Evolutionary conservation across 2,888 invertebrate genomes (phyloP), one percentile per base, ranked within the genome.

Genomic region (Poecilus cupreus): DNA sequence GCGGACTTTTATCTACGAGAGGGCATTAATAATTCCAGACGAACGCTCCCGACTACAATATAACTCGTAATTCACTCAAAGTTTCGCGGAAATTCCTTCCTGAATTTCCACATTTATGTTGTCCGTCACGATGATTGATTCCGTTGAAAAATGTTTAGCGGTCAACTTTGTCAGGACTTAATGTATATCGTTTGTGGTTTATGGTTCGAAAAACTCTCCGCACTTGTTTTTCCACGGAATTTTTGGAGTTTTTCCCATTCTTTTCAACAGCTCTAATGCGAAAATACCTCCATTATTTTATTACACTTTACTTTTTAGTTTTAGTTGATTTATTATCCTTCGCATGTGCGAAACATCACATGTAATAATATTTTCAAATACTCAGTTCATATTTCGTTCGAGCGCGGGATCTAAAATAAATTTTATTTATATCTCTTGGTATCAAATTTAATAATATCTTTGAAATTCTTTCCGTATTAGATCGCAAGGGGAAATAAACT

Each of bases 61-160:
- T 54, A 76, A 76, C 76, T 76, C 76, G 76, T 76, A 76, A 76
- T 76, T 76, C 76, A 76, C 76, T 54, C 54, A 76, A 54, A 75
- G 74, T 75, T 57, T 51, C 32, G 57, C 32, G 26, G 20, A 57
- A 75, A 76, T 76, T 76, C 76, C 76, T 76, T 76, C 57, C 76
- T 76, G 76, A 76, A 76, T 76, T 76, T 76, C 76, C 76, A 76
- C 76, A 76, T 76, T 76, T 76, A 76, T 76, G 76, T 57, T 76
- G 76, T 76, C 76, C 51, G 20, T 76, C 76, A 76, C 37, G 57
- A 76, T 76, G 76, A 76, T 76, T 76, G 76, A 76, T 76, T 51
- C 57, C 13, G 37, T 39, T 76, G 76, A 57, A 76, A 76, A 76
- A 76, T 76, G 76, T 76, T 57, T 39, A 37, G n/a, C 57, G 76